These are phyloP conservation scores for Enteromius afrohamiltoni DNA, from an alignment of 2,797 vertebrate genomes.

Conservation along the genomic window DNA sequence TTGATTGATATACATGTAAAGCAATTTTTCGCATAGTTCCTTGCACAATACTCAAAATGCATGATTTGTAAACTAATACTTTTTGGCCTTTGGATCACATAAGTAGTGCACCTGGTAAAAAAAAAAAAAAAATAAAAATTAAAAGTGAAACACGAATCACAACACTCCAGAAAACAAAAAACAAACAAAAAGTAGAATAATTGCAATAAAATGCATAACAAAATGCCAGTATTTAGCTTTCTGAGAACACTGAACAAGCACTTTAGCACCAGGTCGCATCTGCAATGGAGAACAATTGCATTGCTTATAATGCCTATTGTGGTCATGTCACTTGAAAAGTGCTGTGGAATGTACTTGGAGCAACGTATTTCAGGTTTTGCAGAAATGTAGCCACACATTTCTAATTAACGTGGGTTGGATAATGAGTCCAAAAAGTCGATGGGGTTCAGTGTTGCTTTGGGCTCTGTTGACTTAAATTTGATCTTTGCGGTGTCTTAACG, in stretches of 20 bases:
- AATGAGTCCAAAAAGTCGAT: not conserved
- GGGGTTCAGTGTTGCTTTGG: not conserved
- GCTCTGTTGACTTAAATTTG: not conserved
- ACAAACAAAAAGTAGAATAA: not conserved
- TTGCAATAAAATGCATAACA: not conserved
- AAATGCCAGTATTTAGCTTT: not conserved
- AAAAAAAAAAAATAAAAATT: not conserved
- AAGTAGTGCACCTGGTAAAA: not conserved
- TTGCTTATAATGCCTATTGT: not conserved
- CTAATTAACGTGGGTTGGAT: not conserved
- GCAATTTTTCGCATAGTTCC: not conserved
- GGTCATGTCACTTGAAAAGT: not conserved
- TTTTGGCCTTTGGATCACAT: slow-evolving; percentile 3
- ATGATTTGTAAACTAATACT: slow-evolving; percentile 2
- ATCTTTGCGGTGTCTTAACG: no score
- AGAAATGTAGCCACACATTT: not conserved
- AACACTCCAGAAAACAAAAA: not conserved
- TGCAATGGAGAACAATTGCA: not conserved
- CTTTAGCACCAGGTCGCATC: not conserved
- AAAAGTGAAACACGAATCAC: not conserved
- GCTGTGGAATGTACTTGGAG: not conserved
- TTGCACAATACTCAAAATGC: not conserved
- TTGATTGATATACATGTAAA: not conserved
- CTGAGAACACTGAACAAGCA: not conserved
- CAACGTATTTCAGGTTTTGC: not conserved